These are phyloP conservation scores for Rhincodon typus DNA, from an alignment of 2,797 vertebrate genomes.

Conservation along the genomic window DNA sequence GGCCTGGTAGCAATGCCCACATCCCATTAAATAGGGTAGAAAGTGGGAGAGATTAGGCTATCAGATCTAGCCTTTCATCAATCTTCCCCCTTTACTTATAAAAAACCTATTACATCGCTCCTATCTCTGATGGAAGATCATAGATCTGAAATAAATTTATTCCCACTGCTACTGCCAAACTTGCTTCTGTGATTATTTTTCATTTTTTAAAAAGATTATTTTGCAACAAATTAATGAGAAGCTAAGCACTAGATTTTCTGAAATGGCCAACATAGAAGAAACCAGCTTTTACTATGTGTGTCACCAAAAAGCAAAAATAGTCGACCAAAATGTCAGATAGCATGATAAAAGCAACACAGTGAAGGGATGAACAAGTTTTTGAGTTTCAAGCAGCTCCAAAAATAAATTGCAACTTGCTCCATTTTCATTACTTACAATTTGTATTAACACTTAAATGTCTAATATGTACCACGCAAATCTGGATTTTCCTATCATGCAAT, in stretches of 20 bases:
- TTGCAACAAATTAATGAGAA: not conserved
- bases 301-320: not conserved
- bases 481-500: not conserved
- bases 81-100: not conserved
- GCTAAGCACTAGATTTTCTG: not conserved
- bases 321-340: not conserved
- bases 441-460: not conserved
- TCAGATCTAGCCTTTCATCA: too few species aligned
- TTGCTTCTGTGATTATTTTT: not conserved
- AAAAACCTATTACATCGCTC: not conserved
- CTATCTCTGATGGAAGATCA: not conserved
- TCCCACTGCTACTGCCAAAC: not conserved
- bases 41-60: too few species aligned
- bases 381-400: not conserved
- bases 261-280: not conserved
- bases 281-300: not conserved
- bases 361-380: not conserved
- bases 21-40: too few species aligned
- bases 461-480: not conserved
- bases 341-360: not conserved
- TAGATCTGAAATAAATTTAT: not conserved
- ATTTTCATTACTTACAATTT: not conserved
- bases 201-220: not conserved
- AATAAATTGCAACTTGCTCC: not conserved
- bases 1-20: too few species aligned